Conservation (phyloP, 1,140 invertebrate species). For the Physella acuta region DNA sequence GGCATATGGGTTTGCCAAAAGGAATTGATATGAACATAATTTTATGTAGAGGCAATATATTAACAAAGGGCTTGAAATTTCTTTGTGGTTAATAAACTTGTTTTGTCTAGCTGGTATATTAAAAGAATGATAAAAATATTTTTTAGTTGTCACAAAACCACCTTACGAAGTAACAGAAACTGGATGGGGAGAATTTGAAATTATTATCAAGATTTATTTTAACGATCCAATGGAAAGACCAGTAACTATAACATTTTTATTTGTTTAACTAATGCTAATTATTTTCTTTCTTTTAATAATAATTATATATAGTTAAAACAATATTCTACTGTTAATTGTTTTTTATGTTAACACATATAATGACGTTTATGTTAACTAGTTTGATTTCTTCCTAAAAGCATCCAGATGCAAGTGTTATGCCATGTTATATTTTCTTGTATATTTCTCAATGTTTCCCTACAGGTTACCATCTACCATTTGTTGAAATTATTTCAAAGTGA, state of each 20-base stretch:
- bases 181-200: slow-evolving; percentile 99
- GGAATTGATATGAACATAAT: too few species aligned
- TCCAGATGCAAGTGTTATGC: too few species aligned
- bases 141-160: slow-evolving; percentile 79
- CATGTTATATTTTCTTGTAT: too few species aligned
- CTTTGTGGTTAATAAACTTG: not conserved
- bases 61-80: not conserved
- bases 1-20: too few species aligned
- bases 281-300: too few species aligned
- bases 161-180: slow-evolving; percentile 98
- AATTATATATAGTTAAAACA: too few species aligned
- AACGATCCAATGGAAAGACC: slow-evolving; percentile 94
- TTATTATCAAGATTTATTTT: slow-evolving; percentile 97
- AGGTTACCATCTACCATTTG: slow-evolving; percentile 94
- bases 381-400: too few species aligned
- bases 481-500: slow-evolving; percentile 87
- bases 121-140: not conserved
- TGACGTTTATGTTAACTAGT: too few species aligned
- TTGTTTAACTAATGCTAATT: too few species aligned
- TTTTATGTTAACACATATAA: too few species aligned
- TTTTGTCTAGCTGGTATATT: not conserved
- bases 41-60: not conserved
- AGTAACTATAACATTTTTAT: too few species aligned
- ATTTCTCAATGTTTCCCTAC: slow-evolving; percentile 27
- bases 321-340: too few species aligned